phyloP scores from a whole-genome alignment of 2,797 vertebrate genomes.

The Alcedo quadribrachys region DNA sequence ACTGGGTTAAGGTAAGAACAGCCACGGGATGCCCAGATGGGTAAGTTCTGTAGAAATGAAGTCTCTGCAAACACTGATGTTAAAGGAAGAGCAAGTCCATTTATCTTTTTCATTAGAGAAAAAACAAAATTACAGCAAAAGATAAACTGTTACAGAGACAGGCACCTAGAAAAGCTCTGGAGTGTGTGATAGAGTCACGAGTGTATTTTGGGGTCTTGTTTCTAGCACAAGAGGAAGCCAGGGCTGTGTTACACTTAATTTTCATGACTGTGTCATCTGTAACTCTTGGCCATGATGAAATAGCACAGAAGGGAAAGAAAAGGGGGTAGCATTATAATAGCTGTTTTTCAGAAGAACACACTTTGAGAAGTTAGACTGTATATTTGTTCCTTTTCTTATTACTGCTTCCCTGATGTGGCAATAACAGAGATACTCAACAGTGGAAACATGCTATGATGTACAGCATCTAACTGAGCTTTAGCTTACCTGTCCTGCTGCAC shows the following conservation, averaged over 20 bases:
- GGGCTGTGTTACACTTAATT: neutral
- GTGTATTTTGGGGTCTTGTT: neutral
- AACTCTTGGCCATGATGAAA: neutral
- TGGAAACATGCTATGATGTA: neutral
- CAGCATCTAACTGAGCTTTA: neutral
- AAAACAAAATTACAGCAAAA: neutral
- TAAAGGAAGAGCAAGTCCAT: neutral
- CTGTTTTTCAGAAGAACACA: neutral
- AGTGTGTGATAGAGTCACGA: neutral
- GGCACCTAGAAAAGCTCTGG: neutral
- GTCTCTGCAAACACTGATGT: neutral
- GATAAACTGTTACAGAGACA: neutral
- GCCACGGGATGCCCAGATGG: accelerated
- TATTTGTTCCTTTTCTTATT: neutral
- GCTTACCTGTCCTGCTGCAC: neutral
- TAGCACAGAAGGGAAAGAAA: neutral
- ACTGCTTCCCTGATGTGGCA: neutral
- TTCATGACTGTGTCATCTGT: neutral
- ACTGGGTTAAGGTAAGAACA: conserved; percentile 81
- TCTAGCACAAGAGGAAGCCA: neutral
- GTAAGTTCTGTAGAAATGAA: neutral
- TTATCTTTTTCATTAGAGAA: neutral
- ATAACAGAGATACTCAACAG: neutral
- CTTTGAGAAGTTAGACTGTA: neutral
- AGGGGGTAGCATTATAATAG: neutral